A percentile compares a stretch with the other conserved stretches of the same genome.
Conservation (phyloP, 2,113 vertebrate species). For the Gila orcuttii region DNA sequence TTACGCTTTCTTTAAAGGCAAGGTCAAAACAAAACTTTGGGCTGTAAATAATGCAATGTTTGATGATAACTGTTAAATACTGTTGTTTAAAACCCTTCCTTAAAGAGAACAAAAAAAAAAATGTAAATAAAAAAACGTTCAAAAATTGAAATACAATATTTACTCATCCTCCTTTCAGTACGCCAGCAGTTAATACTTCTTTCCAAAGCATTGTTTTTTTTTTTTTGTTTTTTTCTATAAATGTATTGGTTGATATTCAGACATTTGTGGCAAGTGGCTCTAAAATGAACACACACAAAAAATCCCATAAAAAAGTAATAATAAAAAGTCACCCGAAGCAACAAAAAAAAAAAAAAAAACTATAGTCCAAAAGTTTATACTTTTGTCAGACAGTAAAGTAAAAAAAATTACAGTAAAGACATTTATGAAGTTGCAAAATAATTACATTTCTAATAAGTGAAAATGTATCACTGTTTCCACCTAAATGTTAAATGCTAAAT, state of each 20-base stretch:
- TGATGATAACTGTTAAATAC: not conserved
- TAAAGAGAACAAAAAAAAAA: not conserved
- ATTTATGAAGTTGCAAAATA: too few relatives aligned
- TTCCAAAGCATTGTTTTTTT: not conserved
- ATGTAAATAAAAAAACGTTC: not conserved
- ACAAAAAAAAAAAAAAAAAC: too few relatives aligned
- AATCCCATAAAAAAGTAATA: too few relatives aligned
- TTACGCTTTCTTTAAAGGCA: slow-evolving; percentile 7
- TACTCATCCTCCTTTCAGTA: not conserved
- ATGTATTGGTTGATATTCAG: not conserved
- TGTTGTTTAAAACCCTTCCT: not conserved
- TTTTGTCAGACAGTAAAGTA: too few relatives aligned
- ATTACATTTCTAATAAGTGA: not conserved
- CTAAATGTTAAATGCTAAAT: too few relatives aligned
- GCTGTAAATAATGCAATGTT: not conserved
- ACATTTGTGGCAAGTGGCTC: not conserved
- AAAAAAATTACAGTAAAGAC: too few relatives aligned
- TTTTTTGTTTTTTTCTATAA: not conserved
- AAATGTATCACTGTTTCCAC: not conserved
- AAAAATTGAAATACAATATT: not conserved
- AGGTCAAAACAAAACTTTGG: slow-evolving; percentile 9
- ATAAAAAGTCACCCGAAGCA: not conserved
- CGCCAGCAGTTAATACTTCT: not conserved
- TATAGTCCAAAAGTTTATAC: too few relatives aligned
- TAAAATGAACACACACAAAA: not conserved